Percentiles rank a stretch among this genome's conserved stretches.
These are phyloP conservation scores for Bacillus rossius DNA, from an alignment of 1,140 invertebrate species.

Conservation along the genomic window DNA sequence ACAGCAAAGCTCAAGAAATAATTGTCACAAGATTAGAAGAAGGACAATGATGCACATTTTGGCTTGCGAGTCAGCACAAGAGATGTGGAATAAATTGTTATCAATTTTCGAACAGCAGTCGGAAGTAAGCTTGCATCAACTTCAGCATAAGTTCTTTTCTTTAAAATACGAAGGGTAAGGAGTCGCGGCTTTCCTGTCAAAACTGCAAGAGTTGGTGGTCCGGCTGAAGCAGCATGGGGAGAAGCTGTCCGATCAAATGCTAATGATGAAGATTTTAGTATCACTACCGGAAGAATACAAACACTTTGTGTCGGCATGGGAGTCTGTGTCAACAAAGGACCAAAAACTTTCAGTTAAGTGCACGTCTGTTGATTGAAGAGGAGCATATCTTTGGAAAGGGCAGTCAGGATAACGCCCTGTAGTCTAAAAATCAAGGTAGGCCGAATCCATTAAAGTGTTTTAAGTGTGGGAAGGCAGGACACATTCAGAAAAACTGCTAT, in stretches of 20 bases:
- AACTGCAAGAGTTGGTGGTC: constrained; percentile 29
- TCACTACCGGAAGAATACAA: constrained; percentile 27
- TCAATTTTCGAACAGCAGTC: constrained; percentile 33
- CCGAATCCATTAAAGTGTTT: too few species aligned
- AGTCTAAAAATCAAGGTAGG: too few species aligned
- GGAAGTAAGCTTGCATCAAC: constrained; percentile 23
- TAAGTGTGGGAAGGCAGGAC: too few species aligned
- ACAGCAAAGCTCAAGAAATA: constrained; percentile 23
- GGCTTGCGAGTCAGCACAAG: constrained; percentile 27
- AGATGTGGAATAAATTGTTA: constrained; percentile 34
- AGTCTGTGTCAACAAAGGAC: constrained; percentile 22
- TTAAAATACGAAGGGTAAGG: constrained; percentile 18
- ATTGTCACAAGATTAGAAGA: constrained; percentile 25
- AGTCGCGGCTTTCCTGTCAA: constrained; percentile 30
- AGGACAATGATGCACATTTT: constrained; percentile 27
- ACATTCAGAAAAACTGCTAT: too few species aligned
- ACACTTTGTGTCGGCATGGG: constrained; percentile 39
- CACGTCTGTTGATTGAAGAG: constrained; percentile 30
- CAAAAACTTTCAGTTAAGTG: constrained; percentile 28
- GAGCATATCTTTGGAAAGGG: background rate
- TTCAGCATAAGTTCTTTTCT: constrained; percentile 33
- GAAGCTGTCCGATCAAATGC: constrained; percentile 26
- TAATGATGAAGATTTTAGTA: constrained; percentile 35
- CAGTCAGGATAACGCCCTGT: too few species aligned
- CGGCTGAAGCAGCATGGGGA: constrained; percentile 28